Conservation (phyloP, 1,140 invertebrate genomes). For the Manduca sexta region DNA sequence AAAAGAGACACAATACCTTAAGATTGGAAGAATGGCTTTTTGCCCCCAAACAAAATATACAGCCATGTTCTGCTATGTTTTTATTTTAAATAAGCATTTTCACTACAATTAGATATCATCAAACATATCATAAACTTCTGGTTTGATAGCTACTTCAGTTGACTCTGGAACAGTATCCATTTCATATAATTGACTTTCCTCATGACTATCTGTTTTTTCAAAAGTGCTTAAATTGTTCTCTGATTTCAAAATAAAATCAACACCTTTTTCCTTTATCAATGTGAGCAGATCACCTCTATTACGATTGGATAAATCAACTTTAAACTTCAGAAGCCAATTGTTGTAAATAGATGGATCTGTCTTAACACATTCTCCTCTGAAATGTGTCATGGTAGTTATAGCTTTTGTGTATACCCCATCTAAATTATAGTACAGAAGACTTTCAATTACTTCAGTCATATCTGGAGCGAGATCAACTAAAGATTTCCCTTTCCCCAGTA, state of each 20-base stretch:
- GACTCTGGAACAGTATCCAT: slow-evolving; percentile 53
- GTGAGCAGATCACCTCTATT: slow-evolving; percentile 43
- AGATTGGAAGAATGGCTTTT: too few species aligned
- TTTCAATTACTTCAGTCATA: slow-evolving; percentile 56
- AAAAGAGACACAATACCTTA: too few species aligned
- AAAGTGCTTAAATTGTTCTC: slow-evolving; percentile 53
- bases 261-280: slow-evolving; percentile 39
- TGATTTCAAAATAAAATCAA: slow-evolving; percentile 50
- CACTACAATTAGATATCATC: slow-evolving; percentile 46
- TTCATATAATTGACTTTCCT: slow-evolving; percentile 54
- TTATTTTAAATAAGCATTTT: too few species aligned
- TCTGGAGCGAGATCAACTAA: slow-evolving; percentile 33
- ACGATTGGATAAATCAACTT: slow-evolving; percentile 33
- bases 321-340: slow-evolving; percentile 56
- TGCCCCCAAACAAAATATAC: too few species aligned
- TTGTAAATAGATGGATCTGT: slow-evolving; percentile 53
- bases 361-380: slow-evolving; percentile 51
- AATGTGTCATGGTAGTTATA: slow-evolving; percentile 39
- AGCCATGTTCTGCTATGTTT: too few species aligned
- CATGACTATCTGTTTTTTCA: slow-evolving; percentile 28
- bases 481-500: slow-evolving; percentile 38
- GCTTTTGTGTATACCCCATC: slow-evolving; percentile 52
- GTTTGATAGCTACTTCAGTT: slow-evolving; percentile 43
- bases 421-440: slow-evolving; percentile 49
- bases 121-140: slow-evolving; percentile 61